Evolutionary conservation across 53 echinoderm and acorn worm genomes (phyloP), one percentile per base, ranked within the genome.

Genomic region (Zoroaster sp.): DNA sequence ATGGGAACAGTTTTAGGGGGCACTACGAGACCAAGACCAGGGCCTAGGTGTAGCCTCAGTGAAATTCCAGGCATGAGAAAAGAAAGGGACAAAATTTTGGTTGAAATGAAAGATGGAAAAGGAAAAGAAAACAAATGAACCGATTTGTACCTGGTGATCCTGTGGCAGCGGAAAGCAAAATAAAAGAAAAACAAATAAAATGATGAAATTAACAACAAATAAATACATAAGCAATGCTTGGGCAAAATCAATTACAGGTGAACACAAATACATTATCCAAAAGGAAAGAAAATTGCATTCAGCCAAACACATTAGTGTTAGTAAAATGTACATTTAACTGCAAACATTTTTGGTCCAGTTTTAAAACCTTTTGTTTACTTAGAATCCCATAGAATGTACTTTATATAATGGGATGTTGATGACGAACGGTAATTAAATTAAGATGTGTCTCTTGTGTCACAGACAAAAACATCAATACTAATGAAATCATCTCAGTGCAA

Each of bases 141-240:
- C 11, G 66, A 81, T 40, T 66, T 54, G 40, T 88, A 88, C 88
- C 88, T 88, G 75, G 77, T 41, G 76, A 77, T 88, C 88, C 88
- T 66, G 55, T 47, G 66, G 65, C 66, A 68, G 88, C 88, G 77
- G 88, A 46, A 63, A 45, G 87, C 51, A 86, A 86, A 86, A 86
- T 40, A 9, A 73, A 69, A 70, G 17, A 32, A 69, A 86, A 73
- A 1, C 11, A 73, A 86, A 73, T n/a, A n/a, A 59, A 59, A 59
- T 59, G 63, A 59, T 59, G 23, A 88, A 87, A 66, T 38, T 40
- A 88, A 77, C 75, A 30, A 52, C 59, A 66, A 14, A 77, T 77
- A 23, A 88, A 77, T 47, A 41, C 7, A 49, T 65, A 44, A 86
- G 20, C 35, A 28, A 34, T 49, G 32, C 41, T 69, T 35, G 43